Evolutionary conservation across 2,797 vertebrate species (phyloP).

Genomic region (Sebastes paucispinis): DNA sequence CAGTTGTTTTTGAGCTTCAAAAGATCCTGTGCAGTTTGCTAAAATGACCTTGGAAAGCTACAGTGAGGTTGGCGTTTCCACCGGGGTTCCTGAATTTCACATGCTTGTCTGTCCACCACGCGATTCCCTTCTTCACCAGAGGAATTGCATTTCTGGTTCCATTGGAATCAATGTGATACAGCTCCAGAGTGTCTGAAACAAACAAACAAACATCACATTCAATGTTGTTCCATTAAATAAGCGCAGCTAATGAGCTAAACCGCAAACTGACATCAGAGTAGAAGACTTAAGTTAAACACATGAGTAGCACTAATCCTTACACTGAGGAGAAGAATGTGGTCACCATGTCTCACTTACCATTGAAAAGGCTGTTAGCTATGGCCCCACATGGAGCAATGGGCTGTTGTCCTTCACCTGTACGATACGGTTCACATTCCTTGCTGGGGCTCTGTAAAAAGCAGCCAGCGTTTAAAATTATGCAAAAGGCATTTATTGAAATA

Average conservation of each 20-base stretch:
- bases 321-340: background rate
- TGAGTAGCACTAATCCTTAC: background rate
- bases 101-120: constrained; percentile 99
- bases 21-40: background rate
- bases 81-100: constrained; percentile 97
- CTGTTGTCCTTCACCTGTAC: constrained; percentile 76
- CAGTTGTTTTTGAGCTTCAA: background rate
- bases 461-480: background rate
- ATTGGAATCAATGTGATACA: constrained; percentile 83
- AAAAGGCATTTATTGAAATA: background rate
- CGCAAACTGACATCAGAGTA: background rate
- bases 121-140: constrained; percentile 92
- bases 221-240: background rate
- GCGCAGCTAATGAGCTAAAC: background rate
- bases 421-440: constrained; percentile 96
- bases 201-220: background rate
- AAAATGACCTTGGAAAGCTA: constrained; percentile 87
- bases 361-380: constrained; percentile 99
- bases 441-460: constrained; percentile 86
- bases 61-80: constrained; percentile 83
- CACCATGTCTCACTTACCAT: constrained; percentile 82
- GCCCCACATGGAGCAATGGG: constrained; percentile 97
- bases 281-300: background rate
- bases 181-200: constrained; percentile 88
- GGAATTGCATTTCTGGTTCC: constrained; percentile 74